These are phyloP conservation scores for Noctua janthe DNA, from an alignment of 2,888 invertebrate genomes.

Conservation along the genomic window DNA sequence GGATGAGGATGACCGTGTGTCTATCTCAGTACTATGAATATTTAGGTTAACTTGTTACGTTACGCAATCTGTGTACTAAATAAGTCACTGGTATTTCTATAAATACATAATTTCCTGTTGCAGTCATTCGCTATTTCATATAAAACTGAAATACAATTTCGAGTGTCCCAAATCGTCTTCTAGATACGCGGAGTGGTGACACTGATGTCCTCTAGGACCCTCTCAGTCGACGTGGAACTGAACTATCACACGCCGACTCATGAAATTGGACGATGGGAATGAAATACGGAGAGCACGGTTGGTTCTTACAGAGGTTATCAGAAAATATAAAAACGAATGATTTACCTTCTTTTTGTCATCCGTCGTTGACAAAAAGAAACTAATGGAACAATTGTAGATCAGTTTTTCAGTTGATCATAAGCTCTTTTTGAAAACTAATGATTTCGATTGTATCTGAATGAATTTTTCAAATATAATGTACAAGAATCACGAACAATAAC, in stretches of 20 bases:
- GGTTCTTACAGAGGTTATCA: neutral
- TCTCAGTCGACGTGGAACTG: conserved; percentile 1
- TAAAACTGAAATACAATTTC: neutral
- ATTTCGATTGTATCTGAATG: neutral
- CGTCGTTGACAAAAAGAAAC: neutral
- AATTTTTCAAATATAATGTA: neutral
- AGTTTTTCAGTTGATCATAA: neutral
- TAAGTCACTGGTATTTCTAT: neutral
- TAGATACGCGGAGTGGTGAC: conserved; percentile 11
- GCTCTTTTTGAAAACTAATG: neutral
- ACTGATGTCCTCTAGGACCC: neutral
- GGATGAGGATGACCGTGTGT: neutral
- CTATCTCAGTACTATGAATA: neutral
- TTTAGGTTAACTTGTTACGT: conserved; percentile 9
- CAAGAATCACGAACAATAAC: neutral
- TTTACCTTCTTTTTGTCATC: neutral
- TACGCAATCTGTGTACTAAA: neutral
- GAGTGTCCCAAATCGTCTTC: neutral
- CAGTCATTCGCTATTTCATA: neutral
- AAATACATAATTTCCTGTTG: neutral
- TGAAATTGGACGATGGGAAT: conserved; percentile 9
- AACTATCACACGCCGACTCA: neutral
- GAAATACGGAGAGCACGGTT: too few relatives aligned
- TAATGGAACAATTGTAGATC: neutral
- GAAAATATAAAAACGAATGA: neutral